Evolutionary conservation across 2,888 invertebrate genomes (phyloP).

Genomic region (Tipula helvola): DNA sequence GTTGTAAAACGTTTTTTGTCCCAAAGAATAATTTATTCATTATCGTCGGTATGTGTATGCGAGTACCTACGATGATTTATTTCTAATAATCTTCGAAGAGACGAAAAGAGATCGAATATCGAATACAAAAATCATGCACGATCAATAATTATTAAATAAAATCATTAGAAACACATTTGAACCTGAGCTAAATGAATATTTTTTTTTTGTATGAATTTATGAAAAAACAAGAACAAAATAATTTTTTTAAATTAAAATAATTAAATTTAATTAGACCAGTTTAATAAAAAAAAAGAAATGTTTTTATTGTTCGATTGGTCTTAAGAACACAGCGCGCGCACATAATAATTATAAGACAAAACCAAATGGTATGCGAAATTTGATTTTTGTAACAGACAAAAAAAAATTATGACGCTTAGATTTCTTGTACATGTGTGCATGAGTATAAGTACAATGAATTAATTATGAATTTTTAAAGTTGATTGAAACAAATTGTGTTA

Average conservation of each 20-base stretch:
- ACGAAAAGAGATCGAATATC: not conserved
- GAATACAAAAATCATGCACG: not conserved
- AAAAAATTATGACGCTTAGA: not conserved
- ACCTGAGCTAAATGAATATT: not conserved
- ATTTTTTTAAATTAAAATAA: not conserved
- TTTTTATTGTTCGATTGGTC: not conserved
- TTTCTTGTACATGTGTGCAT: not conserved
- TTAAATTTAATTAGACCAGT: not conserved
- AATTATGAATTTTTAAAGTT: not conserved
- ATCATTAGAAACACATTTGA: not conserved
- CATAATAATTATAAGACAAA: not conserved
- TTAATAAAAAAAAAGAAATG: not conserved
- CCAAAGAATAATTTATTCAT: not conserved
- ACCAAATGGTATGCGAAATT: not conserved
- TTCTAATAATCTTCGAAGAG: not conserved
- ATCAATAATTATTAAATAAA: not conserved
- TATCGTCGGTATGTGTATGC: not conserved
- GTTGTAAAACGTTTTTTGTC: not conserved
- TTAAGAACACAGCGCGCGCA: not conserved
- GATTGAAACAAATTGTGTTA: conserved; percentile 4
- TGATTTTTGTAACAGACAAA: not conserved
- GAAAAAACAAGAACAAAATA: not conserved
- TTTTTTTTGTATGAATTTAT: not conserved
- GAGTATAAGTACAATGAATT: not conserved
- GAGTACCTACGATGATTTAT: not conserved